Base-by-base conservation (phyloP, 2,888 invertebrate genomes). In the Melanostoma mellinum region DNA sequence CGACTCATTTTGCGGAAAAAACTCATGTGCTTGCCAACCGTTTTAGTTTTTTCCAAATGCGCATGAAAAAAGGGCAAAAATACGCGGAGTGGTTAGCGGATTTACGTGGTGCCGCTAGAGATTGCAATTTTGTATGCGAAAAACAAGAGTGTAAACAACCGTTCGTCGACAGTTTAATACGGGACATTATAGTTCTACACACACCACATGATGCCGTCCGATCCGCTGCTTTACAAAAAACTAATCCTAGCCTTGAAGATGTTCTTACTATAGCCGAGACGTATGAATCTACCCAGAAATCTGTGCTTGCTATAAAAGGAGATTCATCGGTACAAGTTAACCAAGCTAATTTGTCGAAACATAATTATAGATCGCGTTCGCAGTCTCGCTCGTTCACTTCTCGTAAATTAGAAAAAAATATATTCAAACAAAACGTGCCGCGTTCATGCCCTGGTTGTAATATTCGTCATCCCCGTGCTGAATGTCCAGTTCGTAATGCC, bases 111-210 rank as follows among this genome's bases (percentile, higher is more conserved):
- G 65, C 65, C 30, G 65, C 65, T 40, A 36, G 65, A 30, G 65
- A 65, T 2, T 65, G 40, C 9, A 20, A 50, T 36, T 65, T 65
- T 52, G n/a, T 38, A 8, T 65, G 40, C 46, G 46, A 61, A 46
- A 48, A 61, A 9, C 4, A 46, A 36, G 10, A 38, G 4, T 84
- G 78, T 48, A 40, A 68, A 50, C 53, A 85, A 63, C 68, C 73
- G 20, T 85, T 73, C 50, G 56, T 74, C 3, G 80, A 77, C 44
- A 74, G 35, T 32, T 67, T 74, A 65, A 71, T 76, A 44, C 44
- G 69, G 6, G 56, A 69, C 56, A 38, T 55, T 5, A 35, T 60
- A 2, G 46, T 71, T 32, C 32, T 71, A 4, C 58, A 58, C 36
- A 71, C 71, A 10, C 71, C 48, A 42, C 58, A 58, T 35, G 58